Evolutionary conservation across 2,113 vertebrate genomes (phyloP), one percentile per base, ranked within the genome.

Genomic region (Cynoglossus semilaevis): DNA sequence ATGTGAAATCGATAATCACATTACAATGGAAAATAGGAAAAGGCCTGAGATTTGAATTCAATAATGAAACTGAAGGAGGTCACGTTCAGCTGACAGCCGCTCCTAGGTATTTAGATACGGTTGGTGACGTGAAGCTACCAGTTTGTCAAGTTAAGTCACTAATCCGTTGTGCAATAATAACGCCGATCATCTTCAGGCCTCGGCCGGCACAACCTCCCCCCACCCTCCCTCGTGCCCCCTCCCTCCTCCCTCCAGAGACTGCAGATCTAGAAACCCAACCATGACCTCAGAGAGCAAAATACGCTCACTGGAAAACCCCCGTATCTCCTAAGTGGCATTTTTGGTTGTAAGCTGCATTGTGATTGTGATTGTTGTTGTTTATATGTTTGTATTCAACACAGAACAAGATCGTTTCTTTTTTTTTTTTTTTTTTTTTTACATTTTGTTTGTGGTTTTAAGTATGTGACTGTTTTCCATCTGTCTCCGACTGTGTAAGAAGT

Each of bases 251-350:
- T 61, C 63, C 66, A 14, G 29, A 65, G 22, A 58, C 69, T 58
- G 38, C 46, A 62, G 79, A 74, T 81, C 74, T 73, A 77, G 68
- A 71, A 81, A 79, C 75, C 66, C 47, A 85, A 79, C 60, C 68
- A 44, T 81, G 79, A 81, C 85, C 78, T 83, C 68, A 80, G 76
- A 79, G 76, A 79, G 81, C 76, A 44, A 67, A 81, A 78, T 62
- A 75, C 57, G 79, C 73, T 84, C 67, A n/a, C 42, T 7, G 74
- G 81, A 80, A 85, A 88, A 77, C 74, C 76, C 80, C 84, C 40
- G 35, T 53, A 68, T 81, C 64, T 47, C 54, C 29, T 65, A 46
- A 66, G 65, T 76, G 59, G 65, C 60, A 44, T 55, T 81, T 71
- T 34, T 44, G 51, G 51, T 51, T 55, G 57, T 76, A 55, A 76